Evolutionary conservation across 2,113 vertebrate species (phyloP).

Genomic region (Myotis lucifugus): DNA sequence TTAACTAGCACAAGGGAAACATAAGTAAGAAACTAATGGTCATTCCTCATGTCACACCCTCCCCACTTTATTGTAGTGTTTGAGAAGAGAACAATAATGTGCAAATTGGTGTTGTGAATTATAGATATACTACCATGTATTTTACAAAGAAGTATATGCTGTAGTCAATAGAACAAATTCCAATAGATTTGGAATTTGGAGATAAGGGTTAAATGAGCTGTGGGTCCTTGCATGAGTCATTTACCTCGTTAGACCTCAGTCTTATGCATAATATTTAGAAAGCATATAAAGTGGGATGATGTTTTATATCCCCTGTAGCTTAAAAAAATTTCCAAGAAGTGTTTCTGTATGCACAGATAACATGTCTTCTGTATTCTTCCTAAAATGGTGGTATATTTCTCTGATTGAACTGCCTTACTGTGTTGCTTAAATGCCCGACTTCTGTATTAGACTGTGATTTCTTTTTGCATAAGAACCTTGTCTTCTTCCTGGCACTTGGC

Average conservation of each 20-base stretch:
- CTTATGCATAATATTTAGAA: neutral
- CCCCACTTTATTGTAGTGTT: neutral
- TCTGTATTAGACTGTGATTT: neutral
- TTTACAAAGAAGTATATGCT: neutral
- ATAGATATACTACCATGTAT: neutral
- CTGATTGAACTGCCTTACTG: neutral
- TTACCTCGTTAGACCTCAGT: neutral
- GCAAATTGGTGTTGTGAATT: neutral
- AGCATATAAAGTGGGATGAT: neutral
- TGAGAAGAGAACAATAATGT: neutral
- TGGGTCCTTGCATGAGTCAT: neutral
- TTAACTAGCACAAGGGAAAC: neutral
- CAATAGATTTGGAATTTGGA: neutral
- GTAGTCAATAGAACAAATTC: neutral
- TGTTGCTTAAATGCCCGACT: neutral
- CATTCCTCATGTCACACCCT: neutral
- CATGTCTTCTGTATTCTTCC: neutral
- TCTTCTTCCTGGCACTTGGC: slow-evolving; percentile 33
- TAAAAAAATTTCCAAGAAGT: neutral
- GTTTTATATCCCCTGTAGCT: neutral
- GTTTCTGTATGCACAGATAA: neutral
- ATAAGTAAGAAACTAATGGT: neutral
- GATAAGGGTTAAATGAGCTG: neutral
- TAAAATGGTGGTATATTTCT: slow-evolving; percentile 6
- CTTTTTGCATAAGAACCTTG: neutral